Percentiles rank a stretch among this genome's conserved stretches.
Evolutionary conservation across 2,888 invertebrate genomes (phyloP).

Genomic region (Latrodectus hesperus): DNA sequence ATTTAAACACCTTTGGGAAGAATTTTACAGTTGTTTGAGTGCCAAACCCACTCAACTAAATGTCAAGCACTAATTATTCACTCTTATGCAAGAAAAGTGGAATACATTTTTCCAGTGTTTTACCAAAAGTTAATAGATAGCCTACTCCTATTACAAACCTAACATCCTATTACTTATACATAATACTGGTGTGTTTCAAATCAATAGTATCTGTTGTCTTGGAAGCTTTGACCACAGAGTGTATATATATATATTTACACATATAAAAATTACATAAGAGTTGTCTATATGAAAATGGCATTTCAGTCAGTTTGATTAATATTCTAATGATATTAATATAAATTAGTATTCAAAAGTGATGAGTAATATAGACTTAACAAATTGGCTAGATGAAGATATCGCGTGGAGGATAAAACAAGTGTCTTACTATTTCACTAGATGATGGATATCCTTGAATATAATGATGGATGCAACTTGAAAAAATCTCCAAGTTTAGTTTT

Average conservation of each 20-base stretch:
- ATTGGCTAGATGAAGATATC: not conserved
- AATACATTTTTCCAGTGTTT: no score
- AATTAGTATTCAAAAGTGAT: not conserved
- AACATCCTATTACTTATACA: no score
- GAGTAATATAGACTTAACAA: not conserved
- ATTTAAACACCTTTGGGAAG: no score
- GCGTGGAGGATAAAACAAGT: constrained; percentile 21
- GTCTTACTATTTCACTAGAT: not conserved
- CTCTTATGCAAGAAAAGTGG: no score
- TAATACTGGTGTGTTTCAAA: no score
- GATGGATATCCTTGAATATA: not conserved
- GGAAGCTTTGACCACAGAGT: no score
- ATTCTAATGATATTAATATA: constrained; percentile 11
- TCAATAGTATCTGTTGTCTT: no score
- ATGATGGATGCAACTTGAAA: not conserved
- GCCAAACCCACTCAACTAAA: no score
- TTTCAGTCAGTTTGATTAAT: constrained; percentile 5
- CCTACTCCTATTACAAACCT: no score
- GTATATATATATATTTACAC: not conserved
- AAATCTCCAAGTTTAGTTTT: not conserved
- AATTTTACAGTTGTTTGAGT: no score
- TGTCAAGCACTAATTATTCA: no score
- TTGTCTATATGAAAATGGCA: constrained; percentile 6
- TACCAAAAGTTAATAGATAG: no score
- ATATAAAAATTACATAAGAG: not conserved